Evolutionary conservation across 2,113 vertebrate species (phyloP).

Genomic region (Nicator chloris): DNA sequence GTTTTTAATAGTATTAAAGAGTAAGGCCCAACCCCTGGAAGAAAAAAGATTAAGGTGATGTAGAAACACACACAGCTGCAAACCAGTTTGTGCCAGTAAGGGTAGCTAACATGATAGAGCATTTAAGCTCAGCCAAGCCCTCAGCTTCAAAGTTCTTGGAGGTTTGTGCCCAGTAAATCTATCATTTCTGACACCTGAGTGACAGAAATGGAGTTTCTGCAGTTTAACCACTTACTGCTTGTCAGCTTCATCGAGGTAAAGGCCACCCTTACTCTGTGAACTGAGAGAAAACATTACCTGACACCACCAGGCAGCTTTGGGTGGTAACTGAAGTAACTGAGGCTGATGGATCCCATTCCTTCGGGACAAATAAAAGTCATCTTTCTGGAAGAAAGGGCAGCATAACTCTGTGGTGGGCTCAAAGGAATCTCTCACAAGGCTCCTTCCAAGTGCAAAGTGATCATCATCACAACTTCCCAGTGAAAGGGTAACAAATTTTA

Average conservation of each 20-base stretch:
- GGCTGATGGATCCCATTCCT: background rate
- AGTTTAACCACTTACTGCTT: background rate
- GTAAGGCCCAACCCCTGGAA: background rate
- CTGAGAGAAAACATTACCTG: background rate
- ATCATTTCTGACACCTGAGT: constrained; percentile 20
- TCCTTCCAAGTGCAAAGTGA: background rate
- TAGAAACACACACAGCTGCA: background rate
- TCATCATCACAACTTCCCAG: background rate
- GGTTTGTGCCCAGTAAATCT: background rate
- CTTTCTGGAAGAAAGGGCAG: background rate
- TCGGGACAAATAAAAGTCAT: background rate
- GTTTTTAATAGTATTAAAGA: background rate
- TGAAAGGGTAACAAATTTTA: background rate
- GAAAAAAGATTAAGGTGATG: background rate
- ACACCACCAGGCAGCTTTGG: background rate
- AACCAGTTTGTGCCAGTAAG: background rate
- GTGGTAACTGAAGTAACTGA: background rate
- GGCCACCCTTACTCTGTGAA: background rate
- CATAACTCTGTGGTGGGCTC: background rate
- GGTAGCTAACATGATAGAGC: background rate
- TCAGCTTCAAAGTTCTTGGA: background rate
- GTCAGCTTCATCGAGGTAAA: background rate
- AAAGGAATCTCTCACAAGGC: background rate
- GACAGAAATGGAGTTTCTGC: constrained; percentile 25
- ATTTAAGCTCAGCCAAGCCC: background rate